Evolutionary conservation across 2,888 invertebrate genomes (phyloP).

Genomic region (Chalcosyrphus nemorum): DNA sequence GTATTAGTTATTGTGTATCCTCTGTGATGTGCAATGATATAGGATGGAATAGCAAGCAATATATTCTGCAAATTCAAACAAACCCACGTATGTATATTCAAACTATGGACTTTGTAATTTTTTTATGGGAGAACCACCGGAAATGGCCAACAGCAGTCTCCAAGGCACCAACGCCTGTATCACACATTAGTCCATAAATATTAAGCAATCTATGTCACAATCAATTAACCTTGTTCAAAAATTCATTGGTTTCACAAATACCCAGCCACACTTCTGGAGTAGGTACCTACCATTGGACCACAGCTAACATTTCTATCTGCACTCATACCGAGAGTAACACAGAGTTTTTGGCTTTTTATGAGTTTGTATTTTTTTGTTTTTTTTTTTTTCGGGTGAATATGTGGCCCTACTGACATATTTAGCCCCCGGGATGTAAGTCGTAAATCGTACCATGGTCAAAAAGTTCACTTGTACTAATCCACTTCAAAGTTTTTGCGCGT

Average conservation of each 20-base stretch:
- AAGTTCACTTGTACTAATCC: slow-evolving; percentile 60
- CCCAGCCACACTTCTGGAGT: not conserved
- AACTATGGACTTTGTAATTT: too few species aligned
- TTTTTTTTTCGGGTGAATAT: slow-evolving; percentile 8
- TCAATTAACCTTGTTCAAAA: slow-evolving; percentile 53
- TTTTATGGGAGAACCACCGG: not conserved
- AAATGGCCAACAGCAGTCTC: not conserved
- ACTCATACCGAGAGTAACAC: not conserved
- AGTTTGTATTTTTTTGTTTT: not conserved
- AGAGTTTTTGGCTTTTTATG: not conserved
- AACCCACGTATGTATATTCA: too few species aligned
- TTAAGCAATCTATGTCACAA: slow-evolving; percentile 54
- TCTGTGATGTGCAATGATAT: not conserved
- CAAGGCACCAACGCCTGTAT: not conserved
- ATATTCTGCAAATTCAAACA: too few species aligned
- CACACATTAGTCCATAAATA: slow-evolving; percentile 21
- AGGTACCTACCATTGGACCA: not conserved
- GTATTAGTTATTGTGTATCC: not conserved
- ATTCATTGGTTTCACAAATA: slow-evolving; percentile 38
- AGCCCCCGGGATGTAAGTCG: slow-evolving; percentile 39
- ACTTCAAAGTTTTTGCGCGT: slow-evolving; percentile 33
- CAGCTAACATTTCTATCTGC: not conserved
- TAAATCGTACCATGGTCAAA: slow-evolving; percentile 51
- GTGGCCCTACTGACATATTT: slow-evolving; percentile 31
- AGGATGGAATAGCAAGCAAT: not conserved